Base-by-base conservation (phyloP, 2,113 vertebrate genomes). In the Charadrius vociferus region DNA sequence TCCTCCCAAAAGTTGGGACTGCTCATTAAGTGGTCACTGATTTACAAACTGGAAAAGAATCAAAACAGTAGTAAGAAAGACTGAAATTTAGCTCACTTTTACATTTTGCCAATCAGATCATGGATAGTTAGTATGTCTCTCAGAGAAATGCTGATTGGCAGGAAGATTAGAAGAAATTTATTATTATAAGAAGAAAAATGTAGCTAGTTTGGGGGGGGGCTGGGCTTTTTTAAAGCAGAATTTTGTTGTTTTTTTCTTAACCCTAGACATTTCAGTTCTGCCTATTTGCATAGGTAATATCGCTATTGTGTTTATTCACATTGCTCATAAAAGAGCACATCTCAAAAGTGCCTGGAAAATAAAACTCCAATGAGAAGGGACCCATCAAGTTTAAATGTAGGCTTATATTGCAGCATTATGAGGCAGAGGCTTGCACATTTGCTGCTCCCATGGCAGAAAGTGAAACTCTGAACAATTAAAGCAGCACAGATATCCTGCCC, bases 331-430 rank as follows among this genome's bases (percentile, higher is more conserved):
- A 97, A 78, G 17, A 95, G 41, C 75, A 90, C 37, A 93, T 67
- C 73, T 86, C 90, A 72, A 70, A 93, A 86, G 63, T 86, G 85
- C 91, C 81, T 90, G 82, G 77, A 94, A 86, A 92, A 96, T 94
- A 87, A 95, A 96, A 92, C 66, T 95, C 83, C 85, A 81, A 92
- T 97, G 90, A 93, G 81, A 73, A 94, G 85, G 95, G 94, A 97
- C 96, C 91, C 95, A 98, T 98, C 96, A 97, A 95, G 93, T 95
- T 97, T 96, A 97, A 97, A 97, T 96, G 91, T 94, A 95, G 53
- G 93, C 78, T 92, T 94, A 72, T 84, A 93, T 68, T 96, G 81
- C 90, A 18, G 86, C 75, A 39, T 96, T 94, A 92, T 95, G 97
- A 96, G 85, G 53, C 70, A 49, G 36, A 86, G 87, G 27, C 79